phyloP scores from a whole-genome alignment of 2,888 invertebrate genomes.

The Tetropium fuscum region DNA sequence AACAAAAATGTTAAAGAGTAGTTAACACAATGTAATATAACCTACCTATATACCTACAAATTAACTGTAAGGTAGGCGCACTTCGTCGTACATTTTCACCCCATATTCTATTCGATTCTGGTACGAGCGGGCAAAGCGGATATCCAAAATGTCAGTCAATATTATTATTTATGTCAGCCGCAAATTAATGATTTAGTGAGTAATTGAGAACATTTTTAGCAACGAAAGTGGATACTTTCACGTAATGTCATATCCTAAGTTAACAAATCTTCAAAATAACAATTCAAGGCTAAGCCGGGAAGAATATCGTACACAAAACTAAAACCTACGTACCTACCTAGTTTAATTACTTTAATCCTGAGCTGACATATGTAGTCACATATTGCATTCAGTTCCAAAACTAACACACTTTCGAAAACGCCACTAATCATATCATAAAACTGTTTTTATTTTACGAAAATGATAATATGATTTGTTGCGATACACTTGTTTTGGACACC shows the following conservation, averaged over 20 bases:
- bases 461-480: constrained; percentile 51
- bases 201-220: not conserved
- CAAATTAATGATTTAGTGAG: too few species aligned
- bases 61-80: too few species aligned
- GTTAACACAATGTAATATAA: too few species aligned
- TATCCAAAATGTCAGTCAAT: constrained; percentile 11
- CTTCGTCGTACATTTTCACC: constrained; percentile 18
- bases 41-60: too few species aligned
- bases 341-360: constrained; percentile 37
- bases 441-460: constrained; percentile 48
- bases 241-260: constrained; percentile 42
- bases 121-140: constrained; percentile 16
- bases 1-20: too few species aligned
- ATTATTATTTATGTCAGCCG: not conserved
- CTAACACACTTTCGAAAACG: constrained; percentile 35
- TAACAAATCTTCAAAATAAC: constrained; percentile 50
- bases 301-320: constrained; percentile 39
- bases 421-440: constrained; percentile 43
- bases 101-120: too few species aligned
- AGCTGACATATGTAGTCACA: constrained; percentile 42
- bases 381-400: constrained; percentile 31
- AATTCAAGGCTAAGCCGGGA: constrained; percentile 57
- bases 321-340: constrained; percentile 46
- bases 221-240: constrained; percentile 4
- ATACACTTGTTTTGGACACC: constrained; percentile 64